Base-by-base conservation (phyloP, 2,113 vertebrate genomes). In the Rostratula benghalensis region DNA sequence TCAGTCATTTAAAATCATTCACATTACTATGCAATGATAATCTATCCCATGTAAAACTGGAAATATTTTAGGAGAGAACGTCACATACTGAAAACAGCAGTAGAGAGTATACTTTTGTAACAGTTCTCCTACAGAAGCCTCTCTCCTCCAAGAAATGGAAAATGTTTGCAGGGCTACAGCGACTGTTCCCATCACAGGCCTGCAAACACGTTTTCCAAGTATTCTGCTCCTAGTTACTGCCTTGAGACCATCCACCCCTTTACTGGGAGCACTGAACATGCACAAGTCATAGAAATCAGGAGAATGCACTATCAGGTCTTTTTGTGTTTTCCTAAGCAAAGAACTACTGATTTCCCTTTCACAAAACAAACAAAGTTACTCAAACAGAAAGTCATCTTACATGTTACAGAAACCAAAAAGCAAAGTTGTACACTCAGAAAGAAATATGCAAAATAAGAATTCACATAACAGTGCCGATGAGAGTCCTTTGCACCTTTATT, bases 221-320 rank as follows among this genome's bases (percentile, higher is more conserved):
- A 37, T 53, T 23, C 11, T n/a, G 46, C 70, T 70, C 37, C 35
- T 48, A 57, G 15, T 33, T 54, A 65, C 39, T 37, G 18, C 9
- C 27, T 39, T 88, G 21, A 79, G n/a, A 63, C 25, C 19, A 30
- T 33, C 53, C 3, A 0, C 17, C 79, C 19, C 54, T n/a, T 69
- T 3, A 1, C 37, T 51, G 23, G 75, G 54, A 85, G 63, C 27
- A 74, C 20, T 39, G 41, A 46, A n/a, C 14, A n/a, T 3, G 21
- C 33, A 87, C 18, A 69, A 54, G 20, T 63, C 85, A 69, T 10
- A 15, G 22, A 68, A 75, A 90, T 37, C 30, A 27, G 27, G 6
- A 80, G 35, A 79, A 61, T 0, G 2, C 1, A 5, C 25, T 30
- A 31, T 12, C 22, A 35, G 9, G 5, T 0, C 13, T 56, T 89